Evolutionary conservation across 2,113 vertebrate genomes (phyloP), one percentile per base, ranked within the genome.

Genomic region (Deroptyus accipitrinus): DNA sequence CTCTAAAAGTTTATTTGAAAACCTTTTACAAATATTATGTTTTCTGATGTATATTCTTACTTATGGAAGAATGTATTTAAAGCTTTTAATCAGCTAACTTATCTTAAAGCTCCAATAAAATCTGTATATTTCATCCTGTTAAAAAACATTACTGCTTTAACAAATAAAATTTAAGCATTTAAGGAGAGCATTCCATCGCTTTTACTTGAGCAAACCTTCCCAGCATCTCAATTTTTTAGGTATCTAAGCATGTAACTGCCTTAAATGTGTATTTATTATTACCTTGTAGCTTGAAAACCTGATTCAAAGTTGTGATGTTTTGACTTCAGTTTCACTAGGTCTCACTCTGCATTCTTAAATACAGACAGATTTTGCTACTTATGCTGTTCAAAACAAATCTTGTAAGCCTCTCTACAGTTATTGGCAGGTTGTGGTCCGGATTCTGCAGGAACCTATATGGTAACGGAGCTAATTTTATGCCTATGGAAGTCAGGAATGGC

Each of bases 1-100:
- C 37, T 84, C 22, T 16, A 52, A 18, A 95, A 88, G 33, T 85
- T 96, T 94, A 46, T 90, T 83, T 66, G n/a, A 94, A 86, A 85
- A 55, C 16, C 11, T 95, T 92, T 74, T 83, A 85, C 35, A n/a
- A 55, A 70, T 52, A 11, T 20, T 9, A 6, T 42, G 70, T 11
- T 73, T 89, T 41, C 35, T 48, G 7, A 35, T 72, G 3, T 59
- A 52, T 95, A 78, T 59, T 74, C 77, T 86, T 57, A 76, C 61
- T 95, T 82, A 46, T 57, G 79, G 28, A 69, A 83, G 52, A 92
- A 73, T 73, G 42, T 69, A 78, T 83, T 87, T 55, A 72, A 48
- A 69, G 66, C 67, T 91, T 84, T 88, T 93, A 75, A 91, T 91
- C 46, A 70, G 79, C 59, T 91, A 5, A 9, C 75, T 51, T 80